These are phyloP conservation scores for Latrodectus hesperus DNA, from an alignment of 2,888 invertebrate species.

Conservation along the genomic window DNA sequence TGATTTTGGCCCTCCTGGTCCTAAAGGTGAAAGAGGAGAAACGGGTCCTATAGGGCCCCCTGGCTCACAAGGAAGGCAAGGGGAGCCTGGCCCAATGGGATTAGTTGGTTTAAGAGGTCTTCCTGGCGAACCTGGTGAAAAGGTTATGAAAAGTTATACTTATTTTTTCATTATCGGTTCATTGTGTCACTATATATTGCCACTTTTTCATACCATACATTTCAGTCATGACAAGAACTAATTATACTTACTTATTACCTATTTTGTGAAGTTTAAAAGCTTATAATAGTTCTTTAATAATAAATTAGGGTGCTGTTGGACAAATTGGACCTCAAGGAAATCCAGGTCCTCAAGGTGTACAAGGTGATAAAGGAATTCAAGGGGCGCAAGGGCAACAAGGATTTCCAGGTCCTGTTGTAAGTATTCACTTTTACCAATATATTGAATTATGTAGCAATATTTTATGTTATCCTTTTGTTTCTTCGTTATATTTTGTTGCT, in stretches of 20 bases:
- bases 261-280: not conserved
- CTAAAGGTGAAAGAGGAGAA: slow-evolving; percentile 89
- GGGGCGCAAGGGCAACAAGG: slow-evolving; percentile 80
- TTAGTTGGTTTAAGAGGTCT: slow-evolving; percentile 84
- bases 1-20: slow-evolving; percentile 81
- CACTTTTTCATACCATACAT: not conserved
- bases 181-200: not conserved
- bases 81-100: slow-evolving; percentile 87
- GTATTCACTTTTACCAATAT: not conserved
- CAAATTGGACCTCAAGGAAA: slow-evolving; percentile 86
- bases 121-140: slow-evolving; percentile 87
- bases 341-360: slow-evolving; percentile 84
- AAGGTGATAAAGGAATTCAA: slow-evolving; percentile 86
- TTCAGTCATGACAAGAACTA: too few species aligned
- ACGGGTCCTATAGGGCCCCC: slow-evolving; percentile 86
- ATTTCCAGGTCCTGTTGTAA: slow-evolving; percentile 63
- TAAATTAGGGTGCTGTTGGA: slow-evolving; percentile 81
- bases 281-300: slow-evolving; percentile 7
- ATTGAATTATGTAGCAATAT: not conserved
- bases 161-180: not conserved
- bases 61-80: slow-evolving; percentile 84
- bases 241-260: too few species aligned
- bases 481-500: not conserved
- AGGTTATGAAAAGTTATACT: slow-evolving; percentile 73
- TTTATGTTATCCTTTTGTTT: not conserved